Evolutionary conservation across 2,797 vertebrate species (phyloP).

Genomic region (Nyctalus aviator): DNA sequence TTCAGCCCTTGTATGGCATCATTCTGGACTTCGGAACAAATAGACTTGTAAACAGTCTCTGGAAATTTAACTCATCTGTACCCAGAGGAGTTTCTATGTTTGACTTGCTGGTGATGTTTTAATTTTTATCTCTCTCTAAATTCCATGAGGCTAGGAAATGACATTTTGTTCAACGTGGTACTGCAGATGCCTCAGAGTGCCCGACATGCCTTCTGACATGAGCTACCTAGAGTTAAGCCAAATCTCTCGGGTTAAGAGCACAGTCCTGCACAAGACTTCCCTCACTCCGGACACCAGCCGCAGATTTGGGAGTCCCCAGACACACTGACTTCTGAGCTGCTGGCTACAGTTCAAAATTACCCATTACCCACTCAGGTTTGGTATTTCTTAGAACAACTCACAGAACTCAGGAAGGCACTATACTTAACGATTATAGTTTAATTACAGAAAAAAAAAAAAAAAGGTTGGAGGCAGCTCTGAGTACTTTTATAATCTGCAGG

Average conservation of each 20-base stretch:
- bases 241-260: neutral
- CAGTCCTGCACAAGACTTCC: too few relatives aligned
- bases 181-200: neutral
- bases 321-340: neutral
- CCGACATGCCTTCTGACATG: neutral
- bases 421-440: neutral
- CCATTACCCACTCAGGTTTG: neutral
- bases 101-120: neutral
- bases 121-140: neutral
- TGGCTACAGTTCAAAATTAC: neutral
- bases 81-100: neutral
- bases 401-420: neutral
- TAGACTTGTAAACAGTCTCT: neutral
- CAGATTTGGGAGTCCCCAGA: neutral
- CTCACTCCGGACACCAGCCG: neutral
- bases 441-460: neutral
- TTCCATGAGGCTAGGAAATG: neutral
- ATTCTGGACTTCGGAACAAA: slow-evolving; percentile 5
- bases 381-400: neutral
- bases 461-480: neutral
- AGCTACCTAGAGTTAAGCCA: neutral
- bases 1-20: neutral
- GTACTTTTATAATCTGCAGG: slow-evolving; percentile 34
- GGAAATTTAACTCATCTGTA: neutral
- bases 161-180: neutral